Evolutionary conservation across 1,140 invertebrate genomes (phyloP).

Genomic region (Pantala flavescens): DNA sequence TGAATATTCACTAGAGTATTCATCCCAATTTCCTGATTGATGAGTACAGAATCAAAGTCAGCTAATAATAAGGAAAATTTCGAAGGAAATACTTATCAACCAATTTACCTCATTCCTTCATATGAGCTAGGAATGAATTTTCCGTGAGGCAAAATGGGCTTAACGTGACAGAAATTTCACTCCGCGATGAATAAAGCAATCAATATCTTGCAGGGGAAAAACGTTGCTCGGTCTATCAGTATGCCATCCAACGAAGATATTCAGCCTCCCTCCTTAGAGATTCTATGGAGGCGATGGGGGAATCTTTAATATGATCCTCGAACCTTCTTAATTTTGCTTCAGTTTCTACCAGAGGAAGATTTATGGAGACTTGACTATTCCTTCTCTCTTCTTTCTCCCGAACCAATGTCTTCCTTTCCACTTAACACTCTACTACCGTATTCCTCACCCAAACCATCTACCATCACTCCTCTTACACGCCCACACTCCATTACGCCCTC

Average conservation of each 20-base stretch:
- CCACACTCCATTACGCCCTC: no score
- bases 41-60: no score
- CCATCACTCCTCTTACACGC: no score
- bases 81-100: no score
- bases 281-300: not conserved
- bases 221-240: not conserved
- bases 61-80: no score
- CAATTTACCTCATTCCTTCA: not conserved
- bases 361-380: not conserved
- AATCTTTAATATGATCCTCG: not conserved
- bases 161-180: constrained; percentile 6
- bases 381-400: not conserved
- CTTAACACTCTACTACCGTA: no score
- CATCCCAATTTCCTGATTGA: no score
- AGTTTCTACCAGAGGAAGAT: not conserved
- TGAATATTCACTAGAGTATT: no score
- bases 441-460: no score
- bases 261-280: not conserved
- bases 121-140: not conserved
- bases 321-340: not conserved
- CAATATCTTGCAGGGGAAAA: not conserved
- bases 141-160: not conserved
- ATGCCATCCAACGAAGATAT: not conserved
- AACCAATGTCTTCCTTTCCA: no score
- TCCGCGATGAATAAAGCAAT: not conserved